Evolutionary conservation across 30 jellyfish, hydroid and myxozoan genomes (phyloP), one percentile per base, ranked within the genome.

Genomic region (Aurelia sp.): DNA sequence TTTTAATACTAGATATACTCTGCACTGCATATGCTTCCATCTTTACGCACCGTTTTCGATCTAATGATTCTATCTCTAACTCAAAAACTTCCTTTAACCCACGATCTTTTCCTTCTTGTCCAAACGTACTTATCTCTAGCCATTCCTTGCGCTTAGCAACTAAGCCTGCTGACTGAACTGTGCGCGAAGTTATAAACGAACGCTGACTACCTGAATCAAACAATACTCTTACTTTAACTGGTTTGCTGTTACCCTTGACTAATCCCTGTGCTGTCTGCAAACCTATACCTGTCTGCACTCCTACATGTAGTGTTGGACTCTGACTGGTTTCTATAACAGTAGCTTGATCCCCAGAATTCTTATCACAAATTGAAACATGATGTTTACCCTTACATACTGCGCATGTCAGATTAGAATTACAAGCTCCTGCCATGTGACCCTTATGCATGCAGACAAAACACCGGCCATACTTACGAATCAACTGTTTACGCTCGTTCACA

Each of bases 221-320:
- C 12, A 62, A 40, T 62, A 62, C 72, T 18, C 72, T 62, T 12
- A 62, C 44, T 18, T 62, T 62, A n/a, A 62, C 72, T n/a, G 72
- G 27, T 2, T 62, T 62, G 13, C 40, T 62, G 3, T 62, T 9
- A 62, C 72, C 72, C 1, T 18, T 62, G 0, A 62, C 21, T 40
- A 62, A 62, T 62, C 72, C 72, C 72, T 62, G 72, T 62, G 72
- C 72, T 62, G 72, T 62, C 72, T 62, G 72, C 72, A 62, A 62
- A 62, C 2, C 10, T 62, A 62, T 62, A 2, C 16, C 27, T 10
- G 16, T 62, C 72, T 62, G 40, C 27, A 62, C 72, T n/a, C 72
- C 72, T 40, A 62, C 72, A 18, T 62, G 72, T 40, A 62, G 72
- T 17, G 21, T 62, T n/a, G 72, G 72, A 62, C 72, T 62, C 21